phyloP scores from a whole-genome alignment of 2,888 invertebrate species.

The Caenorhabditis zanzibari region DNA sequence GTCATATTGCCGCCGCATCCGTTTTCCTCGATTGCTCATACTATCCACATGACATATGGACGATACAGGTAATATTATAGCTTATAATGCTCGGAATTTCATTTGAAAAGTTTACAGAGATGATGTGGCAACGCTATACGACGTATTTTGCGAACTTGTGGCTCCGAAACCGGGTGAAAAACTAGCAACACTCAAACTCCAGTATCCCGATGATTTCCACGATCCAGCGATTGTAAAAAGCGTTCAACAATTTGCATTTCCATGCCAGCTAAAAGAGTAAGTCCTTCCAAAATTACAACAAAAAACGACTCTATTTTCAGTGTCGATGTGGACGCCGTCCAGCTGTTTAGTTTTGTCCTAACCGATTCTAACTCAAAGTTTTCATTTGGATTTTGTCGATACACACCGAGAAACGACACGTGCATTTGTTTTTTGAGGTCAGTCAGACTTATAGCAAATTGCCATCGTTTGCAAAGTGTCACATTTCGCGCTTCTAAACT shows the following conservation, averaged over 20 bases:
- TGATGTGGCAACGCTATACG: slow-evolving; percentile 79
- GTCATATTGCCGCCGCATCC: background rate
- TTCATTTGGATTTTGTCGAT: slow-evolving; percentile 97
- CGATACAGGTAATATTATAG: slow-evolving; percentile 50
- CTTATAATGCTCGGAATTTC: background rate
- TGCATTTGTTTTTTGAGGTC: slow-evolving; percentile 87
- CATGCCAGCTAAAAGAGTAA: slow-evolving; percentile 74
- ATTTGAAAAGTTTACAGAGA: slow-evolving; percentile 55
- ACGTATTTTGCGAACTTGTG: slow-evolving; percentile 79
- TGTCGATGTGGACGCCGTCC: slow-evolving; percentile 87
- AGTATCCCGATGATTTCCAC: slow-evolving; percentile 82
- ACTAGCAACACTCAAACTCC: slow-evolving; percentile 68
- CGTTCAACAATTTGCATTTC: slow-evolving; percentile 82
- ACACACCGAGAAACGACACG: slow-evolving; percentile 92
- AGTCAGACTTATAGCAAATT: slow-evolving; percentile 19
- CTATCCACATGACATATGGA: slow-evolving; percentile 60
- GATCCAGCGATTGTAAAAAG: slow-evolving; percentile 81
- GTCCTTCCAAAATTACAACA: slow-evolving; percentile 10
- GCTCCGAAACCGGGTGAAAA: slow-evolving; percentile 55
- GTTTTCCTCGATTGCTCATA: background rate
- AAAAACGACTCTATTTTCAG: slow-evolving; percentile 63
- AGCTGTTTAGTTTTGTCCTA: slow-evolving; percentile 96
- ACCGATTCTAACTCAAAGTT: slow-evolving; percentile 96
- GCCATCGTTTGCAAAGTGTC: slow-evolving; percentile 25
- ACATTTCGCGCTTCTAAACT: slow-evolving; percentile 22